Base-by-base conservation (phyloP, 2,797 vertebrate genomes). In the Poecilia wingei region DNA sequence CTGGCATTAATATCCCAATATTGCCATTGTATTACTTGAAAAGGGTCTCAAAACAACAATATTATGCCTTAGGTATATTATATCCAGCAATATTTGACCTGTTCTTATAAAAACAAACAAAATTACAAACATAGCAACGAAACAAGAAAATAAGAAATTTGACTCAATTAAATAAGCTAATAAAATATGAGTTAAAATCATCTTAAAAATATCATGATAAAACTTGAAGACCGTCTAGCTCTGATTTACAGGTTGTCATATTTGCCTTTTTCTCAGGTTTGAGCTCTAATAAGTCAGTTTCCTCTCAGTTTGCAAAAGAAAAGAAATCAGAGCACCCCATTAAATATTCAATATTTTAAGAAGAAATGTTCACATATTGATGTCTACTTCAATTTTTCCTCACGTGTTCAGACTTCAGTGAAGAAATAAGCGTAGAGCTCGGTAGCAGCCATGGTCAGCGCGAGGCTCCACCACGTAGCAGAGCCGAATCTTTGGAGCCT, bases 401-500 rank as follows among this genome's bases (percentile, higher is more conserved):
- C 6, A 57, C 25, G 12, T 28, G n/a, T 59, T 28, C 53, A n/a
- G 53, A 25, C 25, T 12, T n/a, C 9, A 55, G 43, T 68, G 18
- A 41, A 71, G 47, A 47, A 33, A 14, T 2, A 1, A 75, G 6
- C 47, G n/a, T 31, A 49, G 71, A 31, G 80, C 84, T 79, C 82
- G 74, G 79, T 39, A 31, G 45, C 47, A 59, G 53, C 45, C n/a
- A 31, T 45, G 81, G 75, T 84, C 83, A 83, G 72, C 81, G 33
- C 47, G n/a, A 46, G 33, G 47, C 45, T 82, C 75, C 12, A 8
- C 7, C 46, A 51, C 10, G 46, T 36, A 22, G 84, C 81, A 75
- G 83, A 83, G 79, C 76, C 61, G 82, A 74, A 51, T 84, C 78
- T 80, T 14, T 75, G 76, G 81, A 88, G 84, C 88, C 81, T 72